These are phyloP conservation scores for Indicator indicator DNA, from an alignment of 2,113 vertebrate species.

Conservation along the genomic window DNA sequence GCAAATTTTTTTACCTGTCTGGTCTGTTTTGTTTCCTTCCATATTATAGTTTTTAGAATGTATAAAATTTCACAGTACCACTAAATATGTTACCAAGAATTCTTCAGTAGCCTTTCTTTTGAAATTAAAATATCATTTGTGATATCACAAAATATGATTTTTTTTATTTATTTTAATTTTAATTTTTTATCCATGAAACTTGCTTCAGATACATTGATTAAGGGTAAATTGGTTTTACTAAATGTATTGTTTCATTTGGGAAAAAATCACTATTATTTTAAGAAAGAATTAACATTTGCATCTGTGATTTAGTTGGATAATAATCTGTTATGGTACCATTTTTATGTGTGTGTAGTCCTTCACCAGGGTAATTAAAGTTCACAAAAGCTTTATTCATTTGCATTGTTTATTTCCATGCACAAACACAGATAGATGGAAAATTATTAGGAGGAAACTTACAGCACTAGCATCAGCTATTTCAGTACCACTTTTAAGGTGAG, in stretches of 20 bases:
- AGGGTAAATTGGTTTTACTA: neutral
- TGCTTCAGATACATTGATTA: neutral
- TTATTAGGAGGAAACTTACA: neutral
- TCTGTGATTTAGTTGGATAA: neutral
- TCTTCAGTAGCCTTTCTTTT: neutral
- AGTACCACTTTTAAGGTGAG: neutral
- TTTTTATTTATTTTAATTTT: neutral
- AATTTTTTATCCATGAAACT: neutral
- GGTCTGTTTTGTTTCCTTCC: neutral
- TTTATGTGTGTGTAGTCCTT: neutral
- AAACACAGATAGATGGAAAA: neutral
- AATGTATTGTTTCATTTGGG: neutral
- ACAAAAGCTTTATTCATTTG: neutral
- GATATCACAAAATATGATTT: rapidly evolving
- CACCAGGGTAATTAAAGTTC: neutral
- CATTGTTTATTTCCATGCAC: neutral
- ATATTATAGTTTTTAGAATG: neutral
- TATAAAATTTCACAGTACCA: neutral
- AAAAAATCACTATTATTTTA: neutral
- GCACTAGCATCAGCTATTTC: neutral
- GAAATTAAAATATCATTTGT: neutral
- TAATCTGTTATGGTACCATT: neutral
- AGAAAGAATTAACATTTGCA: neutral
- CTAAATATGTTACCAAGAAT: neutral
- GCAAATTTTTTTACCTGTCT: neutral